Conservation (phyloP, 2,797 vertebrate species). For the Xenopus petersii region DNA sequence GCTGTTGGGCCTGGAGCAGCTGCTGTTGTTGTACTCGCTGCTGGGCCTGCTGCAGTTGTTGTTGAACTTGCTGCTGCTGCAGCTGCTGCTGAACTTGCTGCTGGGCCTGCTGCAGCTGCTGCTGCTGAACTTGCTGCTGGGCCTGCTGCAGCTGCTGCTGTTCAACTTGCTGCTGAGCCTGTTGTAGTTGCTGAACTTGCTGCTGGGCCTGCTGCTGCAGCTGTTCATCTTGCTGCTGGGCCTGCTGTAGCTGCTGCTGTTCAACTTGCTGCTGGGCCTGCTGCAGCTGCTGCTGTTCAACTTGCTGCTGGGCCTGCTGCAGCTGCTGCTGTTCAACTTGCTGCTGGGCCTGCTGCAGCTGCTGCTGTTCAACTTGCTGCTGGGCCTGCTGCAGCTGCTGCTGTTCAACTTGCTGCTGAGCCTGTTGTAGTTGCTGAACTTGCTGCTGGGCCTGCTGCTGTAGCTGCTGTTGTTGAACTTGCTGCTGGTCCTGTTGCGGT, state of each 20-base stretch:
- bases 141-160: neutral
- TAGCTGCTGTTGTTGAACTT: too few species aligned
- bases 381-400: constrained; percentile 21
- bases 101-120: neutral
- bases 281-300: neutral
- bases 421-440: constrained; percentile 3
- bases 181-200: constrained; percentile 18
- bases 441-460: constrained; percentile 52
- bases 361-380: neutral
- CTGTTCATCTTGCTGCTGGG: neutral
- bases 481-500: constrained; percentile 15
- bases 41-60: neutral
- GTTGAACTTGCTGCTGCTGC: neutral
- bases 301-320: constrained; percentile 1
- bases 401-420: constrained; percentile 52
- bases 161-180: constrained; percentile 10
- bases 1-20: neutral
- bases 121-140: constrained; percentile 8
- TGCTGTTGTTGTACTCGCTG: neutral
- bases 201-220: constrained; percentile 48
- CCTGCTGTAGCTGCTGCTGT: constrained; percentile 10
- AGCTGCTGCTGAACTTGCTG: neutral
- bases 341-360: constrained; percentile 3
- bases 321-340: constrained; percentile 6
- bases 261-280: neutral